Percentiles rank a stretch among this genome's conserved stretches.
phyloP scores from a whole-genome alignment of 2,797 vertebrate species.

The Lateolabrax maculatus region DNA sequence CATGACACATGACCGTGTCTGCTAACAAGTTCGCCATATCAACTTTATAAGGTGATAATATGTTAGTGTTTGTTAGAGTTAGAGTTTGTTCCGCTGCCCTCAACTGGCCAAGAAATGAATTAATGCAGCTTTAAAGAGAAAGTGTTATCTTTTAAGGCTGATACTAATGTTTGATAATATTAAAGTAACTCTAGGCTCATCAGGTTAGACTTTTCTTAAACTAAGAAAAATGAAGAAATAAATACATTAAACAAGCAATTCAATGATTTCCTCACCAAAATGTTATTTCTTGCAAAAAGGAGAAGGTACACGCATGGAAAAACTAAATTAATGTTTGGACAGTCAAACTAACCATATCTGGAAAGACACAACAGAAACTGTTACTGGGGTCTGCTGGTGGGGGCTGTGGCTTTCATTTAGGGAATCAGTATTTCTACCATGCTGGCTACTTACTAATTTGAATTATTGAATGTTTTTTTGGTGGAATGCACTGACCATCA shows the following conservation, averaged over 20 bases:
- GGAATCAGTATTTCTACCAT: not conserved
- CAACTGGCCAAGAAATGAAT: not conserved
- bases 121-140: not conserved
- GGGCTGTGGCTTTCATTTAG: not conserved
- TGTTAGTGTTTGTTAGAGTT: not conserved
- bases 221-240: too few species aligned
- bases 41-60: not conserved
- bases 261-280: too few species aligned
- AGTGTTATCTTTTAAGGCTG: not conserved
- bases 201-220: not conserved
- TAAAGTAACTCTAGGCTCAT: not conserved
- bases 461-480: constrained; percentile 6
- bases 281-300: too few species aligned
- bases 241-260: too few species aligned
- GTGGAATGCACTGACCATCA: not conserved
- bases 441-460: not conserved
- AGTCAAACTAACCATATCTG: too few species aligned
- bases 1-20: not conserved
- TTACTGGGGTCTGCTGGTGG: not conserved
- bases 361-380: not conserved
- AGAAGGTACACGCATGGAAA: too few species aligned
- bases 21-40: not conserved
- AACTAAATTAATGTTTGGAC: too few species aligned
- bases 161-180: not conserved
- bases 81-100: not conserved